Percentiles rank a stretch among this genome's conserved stretches.
Conservation (phyloP, 1,140 invertebrate species). For the Drosophila teissieri region DNA sequence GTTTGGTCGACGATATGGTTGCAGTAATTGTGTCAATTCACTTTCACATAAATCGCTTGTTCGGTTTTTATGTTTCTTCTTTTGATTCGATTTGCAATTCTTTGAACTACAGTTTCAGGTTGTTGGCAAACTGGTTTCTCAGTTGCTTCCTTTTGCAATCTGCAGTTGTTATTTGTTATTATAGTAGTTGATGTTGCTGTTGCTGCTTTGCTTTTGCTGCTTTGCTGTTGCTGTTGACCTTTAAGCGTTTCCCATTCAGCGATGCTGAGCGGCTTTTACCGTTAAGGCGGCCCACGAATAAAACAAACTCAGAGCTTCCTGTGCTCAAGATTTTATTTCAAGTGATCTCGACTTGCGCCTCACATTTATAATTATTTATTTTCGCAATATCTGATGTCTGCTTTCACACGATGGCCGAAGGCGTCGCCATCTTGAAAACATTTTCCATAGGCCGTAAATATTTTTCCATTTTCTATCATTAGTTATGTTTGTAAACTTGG, state of each 20-base stretch:
- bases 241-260: conserved; percentile 67
- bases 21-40: conserved; percentile 77
- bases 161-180: conserved; percentile 56
- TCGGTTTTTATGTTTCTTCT: conserved; percentile 36
- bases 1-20: conserved; percentile 14
- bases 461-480: background rate
- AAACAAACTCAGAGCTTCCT: conserved; percentile 51
- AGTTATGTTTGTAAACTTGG: background rate
- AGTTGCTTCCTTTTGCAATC: conserved; percentile 81
- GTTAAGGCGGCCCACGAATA: conserved; percentile 56
- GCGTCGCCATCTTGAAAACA: conserved; percentile 52
- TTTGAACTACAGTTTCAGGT: conserved; percentile 66
- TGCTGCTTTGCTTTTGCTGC: conserved; percentile 48
- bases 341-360: background rate
- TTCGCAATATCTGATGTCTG: conserved; percentile 23
- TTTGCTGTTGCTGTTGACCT: conserved; percentile 60
- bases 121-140: conserved; percentile 75
- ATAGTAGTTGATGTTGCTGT: conserved; percentile 30
- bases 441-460: conserved; percentile 23
- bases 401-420: conserved; percentile 37
- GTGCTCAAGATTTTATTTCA: conserved; percentile 40
- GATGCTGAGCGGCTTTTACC: conserved; percentile 70
- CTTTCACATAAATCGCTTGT: conserved; percentile 75
- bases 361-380: conserved; percentile 5
- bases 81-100: conserved; percentile 51